Conservation (phyloP, 2,113 vertebrate species). For the Psammodynastes pulverulentus region DNA sequence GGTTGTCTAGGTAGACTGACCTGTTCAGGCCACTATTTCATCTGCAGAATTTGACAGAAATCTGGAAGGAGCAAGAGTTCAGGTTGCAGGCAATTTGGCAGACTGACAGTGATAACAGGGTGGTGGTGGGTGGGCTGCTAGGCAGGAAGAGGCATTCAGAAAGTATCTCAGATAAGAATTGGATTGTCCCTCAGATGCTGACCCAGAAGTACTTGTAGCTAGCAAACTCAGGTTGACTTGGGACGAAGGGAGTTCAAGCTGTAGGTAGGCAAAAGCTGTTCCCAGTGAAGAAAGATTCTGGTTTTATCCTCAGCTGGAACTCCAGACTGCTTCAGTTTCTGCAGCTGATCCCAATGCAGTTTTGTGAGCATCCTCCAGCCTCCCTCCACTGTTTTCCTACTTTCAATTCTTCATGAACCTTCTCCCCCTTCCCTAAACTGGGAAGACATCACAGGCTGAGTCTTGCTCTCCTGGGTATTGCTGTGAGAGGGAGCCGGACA, state of each 20-base stretch:
- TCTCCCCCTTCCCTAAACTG: not conserved
- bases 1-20: not conserved
- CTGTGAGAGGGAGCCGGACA: not conserved
- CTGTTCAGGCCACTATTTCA: not conserved
- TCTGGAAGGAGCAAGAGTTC: not conserved
- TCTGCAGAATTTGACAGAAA: not conserved
- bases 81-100: not conserved
- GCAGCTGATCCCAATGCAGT: not conserved
- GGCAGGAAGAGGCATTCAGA: not conserved
- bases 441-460: not conserved
- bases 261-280: not conserved
- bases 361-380: not conserved
- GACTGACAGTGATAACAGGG: not conserved
- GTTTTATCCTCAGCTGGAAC: not conserved
- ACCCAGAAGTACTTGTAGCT: not conserved
- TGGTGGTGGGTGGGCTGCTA: not conserved
- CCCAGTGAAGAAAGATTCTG: not conserved
- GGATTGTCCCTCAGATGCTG: not conserved
- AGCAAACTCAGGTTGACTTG: not conserved
- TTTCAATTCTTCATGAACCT: not conserved
- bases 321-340: not conserved
- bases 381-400: not conserved
- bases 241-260: not conserved
- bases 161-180: not conserved
- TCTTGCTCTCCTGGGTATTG: slow-evolving; percentile 5